phyloP scores from a whole-genome alignment of 2,888 invertebrate genomes.

The Pseudococcus jackbeardsleyi region DNA sequence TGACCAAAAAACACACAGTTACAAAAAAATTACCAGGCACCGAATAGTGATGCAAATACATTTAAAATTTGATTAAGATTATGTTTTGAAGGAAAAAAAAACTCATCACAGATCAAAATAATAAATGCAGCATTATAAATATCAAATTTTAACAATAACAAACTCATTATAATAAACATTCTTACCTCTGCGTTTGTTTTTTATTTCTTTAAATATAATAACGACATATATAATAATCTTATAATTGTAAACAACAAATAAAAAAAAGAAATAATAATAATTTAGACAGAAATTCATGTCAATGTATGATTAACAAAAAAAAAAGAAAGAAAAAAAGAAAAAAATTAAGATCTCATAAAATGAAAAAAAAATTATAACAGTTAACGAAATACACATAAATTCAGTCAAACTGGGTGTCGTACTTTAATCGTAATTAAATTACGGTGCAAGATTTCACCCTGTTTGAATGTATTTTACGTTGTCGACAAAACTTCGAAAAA shows the following conservation, averaged over 20 bases:
- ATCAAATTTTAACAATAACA: constrained; percentile 65
- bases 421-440: constrained; percentile 53
- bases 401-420: constrained; percentile 64
- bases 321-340: constrained; percentile 32
- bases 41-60: constrained; percentile 65
- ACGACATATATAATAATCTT: constrained; percentile 60
- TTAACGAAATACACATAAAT: constrained; percentile 63
- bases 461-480: neutral
- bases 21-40: constrained; percentile 63
- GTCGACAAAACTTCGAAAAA: constrained; percentile 25
- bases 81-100: constrained; percentile 64
- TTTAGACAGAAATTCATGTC: constrained; percentile 63
- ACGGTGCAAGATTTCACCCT: constrained; percentile 7
- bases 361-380: constrained; percentile 63
- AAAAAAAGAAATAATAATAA: constrained; percentile 61
- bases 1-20: constrained; percentile 56
- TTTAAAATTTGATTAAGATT: constrained; percentile 65
- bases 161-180: constrained; percentile 63
- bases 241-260: constrained; percentile 59
- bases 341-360: constrained; percentile 62
- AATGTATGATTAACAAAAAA: constrained; percentile 60
- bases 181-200: constrained; percentile 65
- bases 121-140: constrained; percentile 65
- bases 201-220: constrained; percentile 65
- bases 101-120: constrained; percentile 65